Conservation (phyloP, 2,113 vertebrate genomes). For the Oplegnathus fasciatus region DNA sequence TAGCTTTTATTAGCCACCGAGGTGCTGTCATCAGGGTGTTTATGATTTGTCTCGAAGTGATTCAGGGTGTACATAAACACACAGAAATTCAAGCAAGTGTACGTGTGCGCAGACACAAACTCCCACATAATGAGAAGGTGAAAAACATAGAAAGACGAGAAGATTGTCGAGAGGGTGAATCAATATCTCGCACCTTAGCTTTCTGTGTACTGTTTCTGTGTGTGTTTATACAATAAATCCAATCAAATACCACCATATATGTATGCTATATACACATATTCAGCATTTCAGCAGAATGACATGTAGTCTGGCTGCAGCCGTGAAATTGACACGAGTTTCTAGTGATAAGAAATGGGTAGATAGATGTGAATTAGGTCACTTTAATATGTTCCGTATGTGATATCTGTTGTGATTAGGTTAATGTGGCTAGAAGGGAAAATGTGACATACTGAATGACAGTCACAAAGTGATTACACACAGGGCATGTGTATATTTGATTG, state of each 20-base stretch:
- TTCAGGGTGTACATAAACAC: conserved; percentile 22
- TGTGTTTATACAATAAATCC: not conserved
- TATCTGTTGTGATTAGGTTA: conserved; percentile 6
- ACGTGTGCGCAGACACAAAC: not conserved
- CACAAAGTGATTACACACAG: conserved; percentile 1
- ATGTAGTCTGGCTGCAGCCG: not conserved
- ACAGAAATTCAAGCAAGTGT: not conserved
- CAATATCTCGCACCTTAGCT: not conserved
- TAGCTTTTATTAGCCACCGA: conserved; percentile 46
- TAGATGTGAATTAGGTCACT: conserved; percentile 1
- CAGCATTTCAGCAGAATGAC: not conserved
- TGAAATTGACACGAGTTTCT: not conserved
- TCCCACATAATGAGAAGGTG: conserved; percentile 16
- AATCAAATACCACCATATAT: not conserved
- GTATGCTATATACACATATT: not conserved
- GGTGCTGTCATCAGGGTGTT: conserved; percentile 27
- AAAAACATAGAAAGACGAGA: not conserved
- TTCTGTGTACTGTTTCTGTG: not conserved
- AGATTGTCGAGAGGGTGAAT: not conserved
- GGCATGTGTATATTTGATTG: not conserved
- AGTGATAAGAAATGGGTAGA: conserved; percentile 12
- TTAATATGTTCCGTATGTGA: not conserved
- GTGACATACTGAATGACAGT: not conserved
- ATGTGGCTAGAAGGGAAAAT: conserved; percentile 25
- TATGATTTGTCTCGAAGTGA: conserved; percentile 23